phyloP scores from a whole-genome alignment of 2,113 vertebrate genomes.

The Origma solitaria region DNA sequence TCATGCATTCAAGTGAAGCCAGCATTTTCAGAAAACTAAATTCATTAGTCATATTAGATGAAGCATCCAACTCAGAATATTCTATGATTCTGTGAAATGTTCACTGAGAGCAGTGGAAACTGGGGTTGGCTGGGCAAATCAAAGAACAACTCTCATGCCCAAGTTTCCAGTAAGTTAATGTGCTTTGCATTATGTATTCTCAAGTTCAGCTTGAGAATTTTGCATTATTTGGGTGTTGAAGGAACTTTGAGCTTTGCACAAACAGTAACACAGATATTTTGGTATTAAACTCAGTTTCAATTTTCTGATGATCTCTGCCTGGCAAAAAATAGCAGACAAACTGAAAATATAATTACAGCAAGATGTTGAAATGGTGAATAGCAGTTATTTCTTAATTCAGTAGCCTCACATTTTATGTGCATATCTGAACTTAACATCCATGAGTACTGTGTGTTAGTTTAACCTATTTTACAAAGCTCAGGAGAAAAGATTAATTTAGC shows the following conservation, averaged over 20 bases:
- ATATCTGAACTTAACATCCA: background rate
- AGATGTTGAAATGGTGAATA: slow-evolving; percentile 2
- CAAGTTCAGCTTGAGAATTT: background rate
- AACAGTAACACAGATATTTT: background rate
- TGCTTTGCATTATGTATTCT: background rate
- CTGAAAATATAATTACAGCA: background rate
- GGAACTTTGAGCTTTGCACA: background rate
- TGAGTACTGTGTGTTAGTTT: background rate
- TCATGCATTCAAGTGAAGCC: background rate
- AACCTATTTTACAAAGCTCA: slow-evolving; percentile 25
- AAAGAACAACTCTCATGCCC: background rate
- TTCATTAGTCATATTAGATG: background rate
- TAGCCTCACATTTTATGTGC: background rate
- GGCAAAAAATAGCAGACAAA: background rate
- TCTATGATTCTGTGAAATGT: background rate
- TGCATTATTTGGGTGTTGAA: background rate
- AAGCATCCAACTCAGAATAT: background rate
- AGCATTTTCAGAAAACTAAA: background rate
- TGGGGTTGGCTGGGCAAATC: background rate
- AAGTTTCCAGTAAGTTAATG: background rate
- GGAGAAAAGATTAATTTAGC: slow-evolving; percentile 4
- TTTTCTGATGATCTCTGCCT: slow-evolving; percentile 13
- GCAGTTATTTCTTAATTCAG: slow-evolving; percentile 6
- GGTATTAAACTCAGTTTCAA: background rate
- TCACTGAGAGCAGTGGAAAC: background rate